phyloP scores from a whole-genome alignment of 2,888 invertebrate species.

The Nowickia ferox region DNA sequence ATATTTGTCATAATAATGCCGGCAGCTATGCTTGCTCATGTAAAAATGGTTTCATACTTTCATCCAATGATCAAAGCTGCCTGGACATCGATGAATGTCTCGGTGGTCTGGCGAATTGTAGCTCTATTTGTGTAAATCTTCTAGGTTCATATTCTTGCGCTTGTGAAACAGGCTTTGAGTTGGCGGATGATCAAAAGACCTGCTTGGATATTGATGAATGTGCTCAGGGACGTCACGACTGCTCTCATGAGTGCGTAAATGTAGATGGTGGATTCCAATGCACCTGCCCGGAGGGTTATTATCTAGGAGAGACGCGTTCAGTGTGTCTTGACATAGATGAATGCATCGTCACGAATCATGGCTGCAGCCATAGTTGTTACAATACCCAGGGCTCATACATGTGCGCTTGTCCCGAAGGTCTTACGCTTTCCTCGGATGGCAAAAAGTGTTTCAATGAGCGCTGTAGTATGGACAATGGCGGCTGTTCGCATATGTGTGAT shows the following conservation, averaged over 20 bases:
- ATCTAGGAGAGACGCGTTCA: conserved; percentile 78
- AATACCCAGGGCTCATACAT: conserved; percentile 84
- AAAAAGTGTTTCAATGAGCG: conserved; percentile 80
- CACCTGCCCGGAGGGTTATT: conserved; percentile 84
- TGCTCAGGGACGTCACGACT: conserved; percentile 80
- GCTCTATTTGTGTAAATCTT: conserved; percentile 85
- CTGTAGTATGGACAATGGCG: conserved; percentile 82
- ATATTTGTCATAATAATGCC: conserved; percentile 84
- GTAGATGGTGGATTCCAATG: conserved; percentile 85
- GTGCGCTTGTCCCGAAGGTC: conserved; percentile 84
- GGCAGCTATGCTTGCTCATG: conserved; percentile 85
- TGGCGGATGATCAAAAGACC: conserved; percentile 79
- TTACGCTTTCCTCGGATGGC: conserved; percentile 78
- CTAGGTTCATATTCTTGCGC: conserved; percentile 84
- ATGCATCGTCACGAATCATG: conserved; percentile 76
- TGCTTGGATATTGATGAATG: conserved; percentile 84
- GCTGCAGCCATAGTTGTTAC: conserved; percentile 80
- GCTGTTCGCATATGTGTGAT: conserved; percentile 84
- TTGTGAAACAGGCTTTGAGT: conserved; percentile 83
- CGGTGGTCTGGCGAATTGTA: conserved; percentile 84
- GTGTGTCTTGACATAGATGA: conserved; percentile 80
- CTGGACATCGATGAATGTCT: conserved; percentile 86
- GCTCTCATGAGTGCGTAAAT: conserved; percentile 85
- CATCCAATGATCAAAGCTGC: conserved; percentile 79
- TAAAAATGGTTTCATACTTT: conserved; percentile 82